Conservation (phyloP, 2,113 vertebrate species). For the Orthonyx spaldingii region DNA sequence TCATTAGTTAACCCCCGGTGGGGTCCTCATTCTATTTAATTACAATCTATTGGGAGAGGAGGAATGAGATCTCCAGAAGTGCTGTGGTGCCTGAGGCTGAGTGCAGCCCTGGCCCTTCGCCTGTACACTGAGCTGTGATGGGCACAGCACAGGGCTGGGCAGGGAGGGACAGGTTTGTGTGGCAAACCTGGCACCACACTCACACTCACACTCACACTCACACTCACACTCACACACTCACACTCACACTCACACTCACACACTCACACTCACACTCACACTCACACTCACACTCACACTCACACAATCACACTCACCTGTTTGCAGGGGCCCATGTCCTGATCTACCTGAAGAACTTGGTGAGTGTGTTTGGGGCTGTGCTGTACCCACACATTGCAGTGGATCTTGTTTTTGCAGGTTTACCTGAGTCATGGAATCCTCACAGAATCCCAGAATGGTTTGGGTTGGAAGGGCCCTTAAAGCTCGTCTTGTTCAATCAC, state of each 20-base stretch:
- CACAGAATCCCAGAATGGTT: not conserved
- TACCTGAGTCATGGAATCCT: not conserved
- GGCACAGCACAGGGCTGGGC: not conserved
- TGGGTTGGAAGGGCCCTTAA: not conserved
- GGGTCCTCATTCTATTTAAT: not conserved
- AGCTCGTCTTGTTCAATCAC: not conserved
- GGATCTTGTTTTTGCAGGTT: not conserved
- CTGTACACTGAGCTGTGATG: rapidly evolving
- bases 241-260: too few relatives aligned
- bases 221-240: too few relatives aligned
- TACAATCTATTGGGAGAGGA: not conserved
- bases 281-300: too few relatives aligned
- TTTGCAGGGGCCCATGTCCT: not conserved
- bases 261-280: too few relatives aligned
- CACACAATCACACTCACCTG: rapidly evolving
- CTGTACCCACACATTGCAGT: not conserved
- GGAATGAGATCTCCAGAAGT: not conserved
- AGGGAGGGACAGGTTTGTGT: not conserved
- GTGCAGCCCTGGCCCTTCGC: rapidly evolving
- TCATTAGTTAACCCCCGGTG: not conserved
- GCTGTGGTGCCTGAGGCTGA: not conserved
- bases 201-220: too few relatives aligned
- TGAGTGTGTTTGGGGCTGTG: not conserved
- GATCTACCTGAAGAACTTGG: not conserved
- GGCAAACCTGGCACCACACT: rapidly evolving